phyloP scores from a whole-genome alignment of 2,113 vertebrate species.

The Platichthys stellatus region DNA sequence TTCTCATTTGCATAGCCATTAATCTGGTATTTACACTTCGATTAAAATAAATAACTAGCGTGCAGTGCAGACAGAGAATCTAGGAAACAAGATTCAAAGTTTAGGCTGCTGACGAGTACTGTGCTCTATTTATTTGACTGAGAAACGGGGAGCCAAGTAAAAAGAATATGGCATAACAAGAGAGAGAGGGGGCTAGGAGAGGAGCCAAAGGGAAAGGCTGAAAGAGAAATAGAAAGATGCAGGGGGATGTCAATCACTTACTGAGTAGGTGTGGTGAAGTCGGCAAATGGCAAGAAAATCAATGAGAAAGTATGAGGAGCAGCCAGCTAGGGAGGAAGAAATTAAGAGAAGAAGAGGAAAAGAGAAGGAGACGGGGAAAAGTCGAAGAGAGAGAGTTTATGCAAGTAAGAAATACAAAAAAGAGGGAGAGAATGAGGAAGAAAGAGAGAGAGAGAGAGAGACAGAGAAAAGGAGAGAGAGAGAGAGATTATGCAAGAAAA shows the following conservation, averaged over 20 bases:
- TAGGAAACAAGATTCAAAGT: conserved; percentile 19
- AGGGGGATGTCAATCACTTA: conserved; percentile 67
- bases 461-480: conserved; percentile 17
- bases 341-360: conserved; percentile 41
- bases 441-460: conserved; percentile 22
- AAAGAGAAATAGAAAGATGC: conserved; percentile 45
- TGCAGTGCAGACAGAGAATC: conserved; percentile 13
- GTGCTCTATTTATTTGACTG: conserved; percentile 38
- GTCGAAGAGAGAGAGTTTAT: conserved; percentile 8
- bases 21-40: conserved; percentile 47
- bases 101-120: conserved; percentile 21
- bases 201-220: conserved; percentile 38
- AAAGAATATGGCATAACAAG: conserved; percentile 37
- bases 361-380: conserved; percentile 32
- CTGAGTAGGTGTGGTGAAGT: conserved; percentile 57
- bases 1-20: conserved; percentile 45
- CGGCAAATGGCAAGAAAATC: conserved; percentile 66
- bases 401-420: conserved; percentile 36
- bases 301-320: conserved; percentile 67
- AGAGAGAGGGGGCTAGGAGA: conserved; percentile 20
- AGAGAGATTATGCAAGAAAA: conserved; percentile 11
- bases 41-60: conserved; percentile 41
- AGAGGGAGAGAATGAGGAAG: conserved; percentile 17
- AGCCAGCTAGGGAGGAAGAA: conserved; percentile 50
- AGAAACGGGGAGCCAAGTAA: conserved; percentile 27